These are phyloP conservation scores for Hiodon tergisus DNA, from an alignment of 2,113 vertebrate genomes.

Conservation along the genomic window DNA sequence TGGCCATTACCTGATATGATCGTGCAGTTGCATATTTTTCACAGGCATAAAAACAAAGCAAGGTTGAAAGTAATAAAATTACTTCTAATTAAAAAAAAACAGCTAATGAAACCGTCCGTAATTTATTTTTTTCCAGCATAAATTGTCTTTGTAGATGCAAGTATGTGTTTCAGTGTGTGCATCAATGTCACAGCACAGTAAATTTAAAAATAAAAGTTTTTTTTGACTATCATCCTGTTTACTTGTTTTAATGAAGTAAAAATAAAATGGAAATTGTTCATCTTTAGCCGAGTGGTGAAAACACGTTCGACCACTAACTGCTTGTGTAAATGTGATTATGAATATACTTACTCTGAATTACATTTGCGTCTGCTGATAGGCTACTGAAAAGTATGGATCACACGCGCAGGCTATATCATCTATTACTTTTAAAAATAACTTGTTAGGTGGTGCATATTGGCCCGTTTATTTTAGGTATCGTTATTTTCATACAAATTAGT, in stretches of 20 bases:
- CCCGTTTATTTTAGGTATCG: too few relatives aligned
- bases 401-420: too few relatives aligned
- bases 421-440: too few relatives aligned
- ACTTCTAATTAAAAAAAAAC: slow-evolving; percentile 28
- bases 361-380: too few relatives aligned
- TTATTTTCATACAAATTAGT: too few relatives aligned
- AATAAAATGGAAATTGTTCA: slow-evolving; percentile 58
- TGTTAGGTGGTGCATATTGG: too few relatives aligned
- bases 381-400: too few relatives aligned
- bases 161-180: slow-evolving; percentile 66
- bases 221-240: slow-evolving; percentile 66
- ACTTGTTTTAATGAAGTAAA: slow-evolving; percentile 68
- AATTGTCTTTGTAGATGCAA: slow-evolving; percentile 69
- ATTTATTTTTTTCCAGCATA: slow-evolving; percentile 59
- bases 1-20: slow-evolving; percentile 29
- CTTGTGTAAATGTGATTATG: slow-evolving; percentile 30
- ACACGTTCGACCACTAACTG: slow-evolving; percentile 65
- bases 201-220: slow-evolving; percentile 58
- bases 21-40: slow-evolving; percentile 46
- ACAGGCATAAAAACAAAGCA: slow-evolving; percentile 53
- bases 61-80: slow-evolving; percentile 52
- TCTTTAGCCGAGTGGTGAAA: slow-evolving; percentile 60
- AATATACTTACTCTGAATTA: too few relatives aligned
- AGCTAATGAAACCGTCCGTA: slow-evolving; percentile 46
- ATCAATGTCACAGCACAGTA: slow-evolving; percentile 69